phyloP scores from a whole-genome alignment of 1,140 invertebrate genomes.

The Harpegnathos saltator region DNA sequence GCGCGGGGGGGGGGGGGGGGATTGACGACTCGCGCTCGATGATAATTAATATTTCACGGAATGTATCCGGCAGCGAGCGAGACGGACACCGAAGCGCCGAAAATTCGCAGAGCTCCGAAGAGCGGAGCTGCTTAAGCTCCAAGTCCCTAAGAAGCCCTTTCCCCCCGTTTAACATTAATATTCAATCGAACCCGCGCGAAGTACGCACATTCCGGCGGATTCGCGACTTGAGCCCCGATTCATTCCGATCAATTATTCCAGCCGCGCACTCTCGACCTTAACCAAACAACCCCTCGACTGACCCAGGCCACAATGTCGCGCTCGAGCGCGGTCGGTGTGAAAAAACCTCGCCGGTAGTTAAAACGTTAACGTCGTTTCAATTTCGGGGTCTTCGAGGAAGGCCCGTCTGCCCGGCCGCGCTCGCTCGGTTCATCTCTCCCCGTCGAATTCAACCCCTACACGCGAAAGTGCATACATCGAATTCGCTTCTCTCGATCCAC shows the following conservation, averaged over 20 bases:
- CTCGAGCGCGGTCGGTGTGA: background rate
- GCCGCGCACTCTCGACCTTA: background rate
- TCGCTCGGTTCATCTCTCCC: background rate
- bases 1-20: no score
- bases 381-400: conserved; percentile 42
- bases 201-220: background rate
- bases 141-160: no score
- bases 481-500: background rate
- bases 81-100: no score
- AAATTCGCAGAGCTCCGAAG: no score
- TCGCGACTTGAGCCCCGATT: background rate
- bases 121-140: no score
- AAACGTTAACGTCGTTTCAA: conserved; percentile 52
- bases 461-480: background rate
- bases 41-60: background rate
- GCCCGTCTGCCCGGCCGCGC: background rate
- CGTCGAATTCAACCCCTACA: conserved; percentile 2
- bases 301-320: background rate
- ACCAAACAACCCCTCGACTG: conserved; percentile 11
- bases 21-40: background rate
- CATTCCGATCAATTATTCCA: conserved; percentile 43
- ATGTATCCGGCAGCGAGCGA: background rate
- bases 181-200: background rate
- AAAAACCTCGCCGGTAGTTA: conserved; percentile 18
- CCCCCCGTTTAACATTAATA: background rate